These are phyloP conservation scores for Scomber colias DNA, from an alignment of 2,113 vertebrate species.

Conservation along the genomic window DNA sequence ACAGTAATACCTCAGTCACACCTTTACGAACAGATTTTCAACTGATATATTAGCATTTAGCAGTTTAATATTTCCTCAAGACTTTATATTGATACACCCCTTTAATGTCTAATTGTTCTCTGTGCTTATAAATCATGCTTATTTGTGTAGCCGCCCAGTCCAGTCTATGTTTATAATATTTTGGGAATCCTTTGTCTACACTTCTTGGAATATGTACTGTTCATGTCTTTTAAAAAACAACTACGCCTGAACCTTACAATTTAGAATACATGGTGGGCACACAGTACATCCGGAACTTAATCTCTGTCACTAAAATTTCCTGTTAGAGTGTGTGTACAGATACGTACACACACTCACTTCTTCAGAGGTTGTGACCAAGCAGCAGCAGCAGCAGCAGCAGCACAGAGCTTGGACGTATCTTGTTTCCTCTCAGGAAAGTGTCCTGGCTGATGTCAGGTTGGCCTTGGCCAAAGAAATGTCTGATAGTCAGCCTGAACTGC, in stretches of 20 bases:
- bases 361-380: constrained; percentile 13
- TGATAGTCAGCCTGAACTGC: constrained; percentile 44
- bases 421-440: constrained; percentile 78
- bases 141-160: not conserved
- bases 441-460: constrained; percentile 60
- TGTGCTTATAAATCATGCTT: not conserved
- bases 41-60: not conserved
- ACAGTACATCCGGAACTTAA: not conserved
- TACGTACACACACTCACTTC: constrained; percentile 4
- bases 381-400: constrained; percentile 18
- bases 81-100: not conserved
- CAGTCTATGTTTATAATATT: not conserved
- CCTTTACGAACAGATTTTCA: constrained; percentile 23
- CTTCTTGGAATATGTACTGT: not conserved
- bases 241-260: not conserved
- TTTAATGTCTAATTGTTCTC: not conserved
- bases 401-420: constrained; percentile 59
- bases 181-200: not conserved
- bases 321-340: constrained; percentile 25
- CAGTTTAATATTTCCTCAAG: not conserved
- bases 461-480: constrained; percentile 58
- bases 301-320: constrained; percentile 30
- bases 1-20: constrained; percentile 3
- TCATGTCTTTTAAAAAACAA: not conserved
- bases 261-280: not conserved